Conservation (phyloP, 2,113 vertebrate genomes). For the Anser brachyrhynchus region DNA sequence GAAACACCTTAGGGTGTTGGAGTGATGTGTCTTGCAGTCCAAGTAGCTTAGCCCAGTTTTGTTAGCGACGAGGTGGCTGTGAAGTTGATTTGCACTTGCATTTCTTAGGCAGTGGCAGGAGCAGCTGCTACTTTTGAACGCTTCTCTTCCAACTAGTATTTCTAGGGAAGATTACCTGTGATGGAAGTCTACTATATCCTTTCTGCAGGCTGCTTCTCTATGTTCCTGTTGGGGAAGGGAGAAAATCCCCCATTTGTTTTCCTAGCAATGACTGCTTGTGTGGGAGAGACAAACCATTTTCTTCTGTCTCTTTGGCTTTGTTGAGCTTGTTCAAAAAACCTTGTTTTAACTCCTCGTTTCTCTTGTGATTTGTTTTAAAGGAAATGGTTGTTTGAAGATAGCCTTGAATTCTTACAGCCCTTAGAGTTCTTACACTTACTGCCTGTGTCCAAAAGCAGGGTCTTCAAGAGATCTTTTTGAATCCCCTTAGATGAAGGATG, state of each 20-base stretch:
- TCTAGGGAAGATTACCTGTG: neutral
- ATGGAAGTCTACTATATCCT: neutral
- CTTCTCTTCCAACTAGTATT: neutral
- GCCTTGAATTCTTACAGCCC: neutral
- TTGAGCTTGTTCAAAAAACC: neutral
- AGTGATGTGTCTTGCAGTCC: neutral
- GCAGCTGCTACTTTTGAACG: neutral
- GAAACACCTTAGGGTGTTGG: neutral
- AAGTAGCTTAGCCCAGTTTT: neutral
- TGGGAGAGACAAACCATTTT: neutral
- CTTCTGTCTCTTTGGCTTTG: neutral
- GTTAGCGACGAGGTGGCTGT: neutral
- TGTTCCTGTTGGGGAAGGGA: neutral
- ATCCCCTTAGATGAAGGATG: conserved; percentile 8
- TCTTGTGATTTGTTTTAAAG: neutral
- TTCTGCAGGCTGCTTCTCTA: neutral
- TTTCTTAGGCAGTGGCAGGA: neutral
- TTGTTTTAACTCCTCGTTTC: neutral
- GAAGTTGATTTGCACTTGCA: neutral
- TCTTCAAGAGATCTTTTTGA: neutral
- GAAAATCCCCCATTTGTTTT: neutral
- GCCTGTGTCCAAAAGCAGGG: neutral
- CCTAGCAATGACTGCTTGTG: neutral
- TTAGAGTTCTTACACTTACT: neutral
- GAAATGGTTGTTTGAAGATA: neutral